Evolutionary conservation across 2,797 vertebrate genomes (phyloP), one percentile per base, ranked within the genome.

Genomic region (Propithecus deckenii): DNA sequence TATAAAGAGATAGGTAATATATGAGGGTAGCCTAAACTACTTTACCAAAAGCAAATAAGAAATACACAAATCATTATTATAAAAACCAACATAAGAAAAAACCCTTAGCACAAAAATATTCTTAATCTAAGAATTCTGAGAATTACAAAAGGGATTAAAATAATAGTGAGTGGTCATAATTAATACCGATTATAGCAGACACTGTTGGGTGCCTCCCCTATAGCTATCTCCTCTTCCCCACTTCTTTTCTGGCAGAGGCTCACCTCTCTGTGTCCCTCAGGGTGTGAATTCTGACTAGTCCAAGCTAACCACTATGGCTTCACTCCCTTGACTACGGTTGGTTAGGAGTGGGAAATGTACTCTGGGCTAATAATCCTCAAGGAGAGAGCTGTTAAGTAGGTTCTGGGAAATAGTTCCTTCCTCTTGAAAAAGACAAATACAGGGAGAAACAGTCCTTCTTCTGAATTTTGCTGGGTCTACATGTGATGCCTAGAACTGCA

Each of bases 111-210:
- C 15, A 95, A 86, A 92, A 86, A 55, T 69, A 89, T 76, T 75
- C 50, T 75, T 81, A 90, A 90, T 13, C n/a, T 90, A 81, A 69
- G 75, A 86, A 86, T 93, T 93, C n/a, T 93, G 15, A 41, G n/a
- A 76, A 52, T 18, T 91, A 46, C 43, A 71, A 95, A 96, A 30
- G 15, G 50, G 18, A 78, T 41, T 72, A 72, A 65, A 76, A 38
- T 69, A 72, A 55, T 22, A 75, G 61, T 22, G 35, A 41, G 11
- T 65, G 65, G 17, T 80, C 22, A 41, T 46, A 78, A 67, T 52
- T 84, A 89, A 84, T 43, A 67, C 1, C 50, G 65, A 59, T 71
- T 65, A 12, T 38, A 79, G 63, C 7, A 72, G 48, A 81, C 30
- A 90, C 22, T 48, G 32, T 6, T 79, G 50, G 30, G 11, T 85